A percentile compares a stretch with the other conserved stretches of the same genome.
phyloP scores from a whole-genome alignment of 2,888 invertebrate genomes.

The Leptarthrus brevirostris region DNA sequence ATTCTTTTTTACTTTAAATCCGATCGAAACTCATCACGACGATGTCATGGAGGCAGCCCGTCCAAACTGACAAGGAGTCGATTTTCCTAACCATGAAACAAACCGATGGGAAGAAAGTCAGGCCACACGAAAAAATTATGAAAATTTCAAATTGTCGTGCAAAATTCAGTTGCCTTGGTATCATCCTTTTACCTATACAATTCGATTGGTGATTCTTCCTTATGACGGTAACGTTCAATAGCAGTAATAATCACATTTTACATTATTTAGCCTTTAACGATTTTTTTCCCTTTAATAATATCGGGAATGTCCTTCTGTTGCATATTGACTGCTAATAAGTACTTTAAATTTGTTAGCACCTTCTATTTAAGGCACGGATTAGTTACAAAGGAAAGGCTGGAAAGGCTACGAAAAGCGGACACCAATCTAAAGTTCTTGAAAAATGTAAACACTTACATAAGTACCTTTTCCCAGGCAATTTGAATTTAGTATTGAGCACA shows the following conservation, averaged over 20 bases:
- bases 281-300: too few species aligned
- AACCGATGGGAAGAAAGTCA: not conserved
- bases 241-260: too few species aligned
- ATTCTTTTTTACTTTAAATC: not conserved
- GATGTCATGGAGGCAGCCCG: not conserved
- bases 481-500: not conserved
- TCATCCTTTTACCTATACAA: not conserved
- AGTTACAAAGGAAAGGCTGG: too few species aligned
- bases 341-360: too few species aligned
- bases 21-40: not conserved
- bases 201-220: too few species aligned
- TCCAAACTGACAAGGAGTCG: not conserved
- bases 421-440: not conserved
- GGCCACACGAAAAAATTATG: not conserved
- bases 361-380: too few species aligned
- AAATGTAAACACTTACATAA: conserved; percentile 3
- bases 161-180: not conserved
- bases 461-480: not conserved
- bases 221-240: too few species aligned
- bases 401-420: too few species aligned
- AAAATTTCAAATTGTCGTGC: not conserved
- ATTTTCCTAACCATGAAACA: not conserved
- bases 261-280: too few species aligned
- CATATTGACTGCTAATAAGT: too few species aligned
- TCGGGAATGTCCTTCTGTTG: too few species aligned